Evolutionary conservation across 2,113 vertebrate genomes (phyloP), one percentile per base, ranked within the genome.

Genomic region (Ciconia boyciana): DNA sequence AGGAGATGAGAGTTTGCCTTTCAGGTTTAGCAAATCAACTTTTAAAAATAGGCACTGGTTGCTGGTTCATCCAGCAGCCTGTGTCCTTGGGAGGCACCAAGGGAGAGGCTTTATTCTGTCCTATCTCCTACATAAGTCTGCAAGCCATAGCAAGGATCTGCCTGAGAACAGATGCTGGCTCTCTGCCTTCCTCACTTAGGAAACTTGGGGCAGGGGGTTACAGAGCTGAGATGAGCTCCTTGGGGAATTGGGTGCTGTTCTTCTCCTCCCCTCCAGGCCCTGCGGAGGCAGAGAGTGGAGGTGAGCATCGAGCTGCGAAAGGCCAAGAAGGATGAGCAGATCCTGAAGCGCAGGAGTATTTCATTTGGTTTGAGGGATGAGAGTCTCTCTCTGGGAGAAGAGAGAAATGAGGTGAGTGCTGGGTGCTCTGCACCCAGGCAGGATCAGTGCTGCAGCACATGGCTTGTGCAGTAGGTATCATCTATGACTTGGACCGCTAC

Each of bases 331-430:
- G 97, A 99, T 12, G 99, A 99, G 31, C 98, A 98, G 89, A 98
- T 98, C 49, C 66, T 99, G 83, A 99, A 99, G 94, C 98, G 98
- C 82, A 98, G 99, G 24, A 99, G 98, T 44, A 96, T 99, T 57
- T 98, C 97, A 0, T 49, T 52, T 81, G 80, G 11, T 5, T 1
- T 36, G 10, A 7, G 57, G 62, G 98, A 98, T 2, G 95, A 98
- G 8, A 89, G 22, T 1, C 19, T 97, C 6, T 98, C 97, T 51
- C 80, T 96, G 3, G 96, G 83, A 11, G 93, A 90, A 62, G 54
- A 71, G 2, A 80, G 86, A 21, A 24, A 55, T 3, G 49, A 61
- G 83, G 76, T 96, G 70, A 74, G 94, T 29, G 13, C 31, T 43
- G 20, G 31, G 41, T 41, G 24, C 72, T 36, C 43, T 65, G 66